phyloP scores from a whole-genome alignment of 2,113 vertebrate species.

The Prietella phreatophila region DNA sequence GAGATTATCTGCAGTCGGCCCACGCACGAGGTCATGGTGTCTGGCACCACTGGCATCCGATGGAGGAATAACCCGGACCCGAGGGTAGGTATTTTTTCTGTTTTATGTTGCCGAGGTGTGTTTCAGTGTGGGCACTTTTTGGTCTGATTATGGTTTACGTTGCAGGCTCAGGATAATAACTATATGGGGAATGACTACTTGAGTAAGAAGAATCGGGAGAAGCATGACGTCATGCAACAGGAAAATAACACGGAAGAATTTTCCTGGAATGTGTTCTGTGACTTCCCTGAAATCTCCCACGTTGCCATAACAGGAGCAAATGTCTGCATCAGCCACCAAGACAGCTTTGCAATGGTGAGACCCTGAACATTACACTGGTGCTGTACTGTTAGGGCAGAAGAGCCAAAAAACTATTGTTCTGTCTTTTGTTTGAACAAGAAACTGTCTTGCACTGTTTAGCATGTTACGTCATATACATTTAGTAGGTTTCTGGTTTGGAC shows the following conservation, averaged over 20 bases:
- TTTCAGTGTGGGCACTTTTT: not conserved
- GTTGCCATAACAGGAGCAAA: constrained; percentile 70
- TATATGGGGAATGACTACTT: constrained; percentile 55
- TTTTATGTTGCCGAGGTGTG: not conserved
- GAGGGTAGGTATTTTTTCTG: constrained; percentile 51
- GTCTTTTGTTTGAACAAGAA: not conserved
- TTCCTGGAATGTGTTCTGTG: constrained; percentile 78
- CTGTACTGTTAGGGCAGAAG: not conserved
- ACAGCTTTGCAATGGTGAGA: constrained; percentile 85
- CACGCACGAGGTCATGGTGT: constrained; percentile 79
- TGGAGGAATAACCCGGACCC: constrained; percentile 70
- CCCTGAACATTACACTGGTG: not conserved
- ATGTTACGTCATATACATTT: not conserved
- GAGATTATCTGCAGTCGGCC: not conserved
- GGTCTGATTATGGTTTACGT: not conserved
- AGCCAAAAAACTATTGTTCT: not conserved
- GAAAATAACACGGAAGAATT: constrained; percentile 34
- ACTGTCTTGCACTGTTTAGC: not conserved
- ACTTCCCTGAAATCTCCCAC: constrained; percentile 89
- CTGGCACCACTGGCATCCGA: constrained; percentile 77
- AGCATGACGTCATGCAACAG: not conserved
- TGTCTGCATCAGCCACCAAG: constrained; percentile 81
- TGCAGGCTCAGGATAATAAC: constrained; percentile 62
- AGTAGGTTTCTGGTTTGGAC: not conserved
- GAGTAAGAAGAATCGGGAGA: constrained; percentile 46